Conservation (phyloP, 1,140 invertebrate genomes). For the Vanessa atalanta region DNA sequence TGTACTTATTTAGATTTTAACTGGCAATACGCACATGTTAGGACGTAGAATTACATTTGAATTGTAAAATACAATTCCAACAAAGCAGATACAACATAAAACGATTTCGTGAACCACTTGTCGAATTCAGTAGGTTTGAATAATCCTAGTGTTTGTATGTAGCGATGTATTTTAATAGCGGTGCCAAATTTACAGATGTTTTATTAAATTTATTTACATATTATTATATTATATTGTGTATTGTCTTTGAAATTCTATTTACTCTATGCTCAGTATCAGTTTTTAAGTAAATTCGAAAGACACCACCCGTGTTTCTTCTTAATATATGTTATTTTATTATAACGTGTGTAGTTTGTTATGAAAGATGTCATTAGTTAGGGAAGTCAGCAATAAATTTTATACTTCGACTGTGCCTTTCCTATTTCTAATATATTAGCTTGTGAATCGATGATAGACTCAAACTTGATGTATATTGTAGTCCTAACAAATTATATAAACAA, state of each 20-base stretch:
- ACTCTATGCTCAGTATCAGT: slow-evolving; percentile 32
- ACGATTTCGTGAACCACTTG: slow-evolving; percentile 25
- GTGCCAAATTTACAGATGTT: slow-evolving; percentile 66
- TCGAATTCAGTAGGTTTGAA: slow-evolving; percentile 35
- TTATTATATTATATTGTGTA: neutral
- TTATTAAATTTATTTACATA: slow-evolving; percentile 21
- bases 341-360: slow-evolving; percentile 50
- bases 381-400: slow-evolving; percentile 80
- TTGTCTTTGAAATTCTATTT: slow-evolving; percentile 20
- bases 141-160: slow-evolving; percentile 41
- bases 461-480: slow-evolving; percentile 69
- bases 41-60: slow-evolving; percentile 50
- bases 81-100: slow-evolving; percentile 5
- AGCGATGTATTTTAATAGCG: slow-evolving; percentile 48
- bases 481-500: slow-evolving; percentile 44
- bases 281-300: slow-evolving; percentile 24
- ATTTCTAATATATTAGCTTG: slow-evolving; percentile 78
- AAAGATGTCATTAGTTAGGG: slow-evolving; percentile 69
- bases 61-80: slow-evolving; percentile 40
- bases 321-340: slow-evolving; percentile 47
- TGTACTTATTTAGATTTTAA: slow-evolving; percentile 69
- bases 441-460: slow-evolving; percentile 64
- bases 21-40: slow-evolving; percentile 73
- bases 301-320: slow-evolving; percentile 29
- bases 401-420: slow-evolving; percentile 80